Conservation (phyloP, 92 coral and sea anemone genomes). For the Pocillopora grandis region DNA sequence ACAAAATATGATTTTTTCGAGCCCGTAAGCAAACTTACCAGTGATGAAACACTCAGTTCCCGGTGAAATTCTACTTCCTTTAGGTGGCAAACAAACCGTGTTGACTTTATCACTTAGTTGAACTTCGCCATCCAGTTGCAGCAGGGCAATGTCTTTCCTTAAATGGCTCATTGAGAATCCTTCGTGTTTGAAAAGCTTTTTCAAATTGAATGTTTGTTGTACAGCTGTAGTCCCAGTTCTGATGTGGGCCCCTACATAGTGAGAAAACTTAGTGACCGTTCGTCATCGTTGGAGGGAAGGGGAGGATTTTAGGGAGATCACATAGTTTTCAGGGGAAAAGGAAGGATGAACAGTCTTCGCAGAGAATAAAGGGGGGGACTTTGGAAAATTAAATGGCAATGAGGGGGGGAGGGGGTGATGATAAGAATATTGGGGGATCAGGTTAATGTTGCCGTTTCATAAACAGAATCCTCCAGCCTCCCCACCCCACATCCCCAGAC, state of each 20-base stretch:
- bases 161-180: background rate
- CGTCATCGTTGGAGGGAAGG: no score
- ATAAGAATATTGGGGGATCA: no score
- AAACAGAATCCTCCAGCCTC: no score
- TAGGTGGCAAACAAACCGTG: background rate
- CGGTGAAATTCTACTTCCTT: background rate
- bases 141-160: background rate
- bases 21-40: background rate
- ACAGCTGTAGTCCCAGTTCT: slow-evolving; percentile 1
- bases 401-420: no score
- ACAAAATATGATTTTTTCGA: no score
- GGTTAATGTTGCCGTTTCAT: no score
- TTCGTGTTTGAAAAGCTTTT: background rate
- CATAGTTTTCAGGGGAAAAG: no score
- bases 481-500: no score
- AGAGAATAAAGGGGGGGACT: no score
- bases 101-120: background rate
- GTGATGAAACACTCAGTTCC: background rate
- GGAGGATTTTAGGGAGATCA: no score
- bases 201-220: background rate
- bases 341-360: no score
- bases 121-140: background rate
- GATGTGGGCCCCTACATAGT: background rate
- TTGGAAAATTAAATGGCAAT: no score
- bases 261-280: background rate